Conservation (phyloP, 2,888 invertebrate species). For the Acleris emargana region DNA sequence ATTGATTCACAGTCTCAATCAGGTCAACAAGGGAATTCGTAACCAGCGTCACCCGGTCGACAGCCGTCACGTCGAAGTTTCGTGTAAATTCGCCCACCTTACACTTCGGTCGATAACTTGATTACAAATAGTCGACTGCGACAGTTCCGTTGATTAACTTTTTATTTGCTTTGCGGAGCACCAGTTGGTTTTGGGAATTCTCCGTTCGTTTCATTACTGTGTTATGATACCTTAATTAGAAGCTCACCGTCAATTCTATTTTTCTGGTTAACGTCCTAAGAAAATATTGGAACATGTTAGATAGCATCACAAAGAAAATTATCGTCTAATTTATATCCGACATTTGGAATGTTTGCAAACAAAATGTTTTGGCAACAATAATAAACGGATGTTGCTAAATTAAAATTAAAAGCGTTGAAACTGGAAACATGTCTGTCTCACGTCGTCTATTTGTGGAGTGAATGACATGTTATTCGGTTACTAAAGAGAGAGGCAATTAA, state of each 20-base stretch:
- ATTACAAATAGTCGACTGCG: slow-evolving; percentile 31
- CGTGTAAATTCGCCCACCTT: slow-evolving; percentile 30
- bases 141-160: slow-evolving; percentile 34
- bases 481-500: slow-evolving; percentile 27
- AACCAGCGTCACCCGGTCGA: slow-evolving; percentile 24
- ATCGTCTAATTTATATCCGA: background rate
- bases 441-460: slow-evolving; percentile 29
- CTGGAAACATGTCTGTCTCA: slow-evolving; percentile 43
- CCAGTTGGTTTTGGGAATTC: background rate
- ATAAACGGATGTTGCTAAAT: slow-evolving; percentile 50
- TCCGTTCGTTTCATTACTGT: background rate
- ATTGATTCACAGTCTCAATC: slow-evolving; percentile 7
- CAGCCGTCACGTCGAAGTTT: slow-evolving; percentile 26
- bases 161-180: slow-evolving; percentile 16
- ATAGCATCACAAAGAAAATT: background rate
- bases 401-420: slow-evolving; percentile 53
- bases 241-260: background rate
- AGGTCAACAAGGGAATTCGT: slow-evolving; percentile 32
- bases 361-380: slow-evolving; percentile 40
- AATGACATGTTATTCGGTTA: slow-evolving; percentile 29
- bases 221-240: background rate
- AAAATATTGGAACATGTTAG: background rate
- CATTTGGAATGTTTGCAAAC: slow-evolving; percentile 18
- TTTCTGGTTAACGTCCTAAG: background rate
- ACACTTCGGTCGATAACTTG: slow-evolving; percentile 28